Evolutionary conservation across 2,113 vertebrate species (phyloP), one percentile per base, ranked within the genome.

Genomic region (Festucalex cinctus): DNA sequence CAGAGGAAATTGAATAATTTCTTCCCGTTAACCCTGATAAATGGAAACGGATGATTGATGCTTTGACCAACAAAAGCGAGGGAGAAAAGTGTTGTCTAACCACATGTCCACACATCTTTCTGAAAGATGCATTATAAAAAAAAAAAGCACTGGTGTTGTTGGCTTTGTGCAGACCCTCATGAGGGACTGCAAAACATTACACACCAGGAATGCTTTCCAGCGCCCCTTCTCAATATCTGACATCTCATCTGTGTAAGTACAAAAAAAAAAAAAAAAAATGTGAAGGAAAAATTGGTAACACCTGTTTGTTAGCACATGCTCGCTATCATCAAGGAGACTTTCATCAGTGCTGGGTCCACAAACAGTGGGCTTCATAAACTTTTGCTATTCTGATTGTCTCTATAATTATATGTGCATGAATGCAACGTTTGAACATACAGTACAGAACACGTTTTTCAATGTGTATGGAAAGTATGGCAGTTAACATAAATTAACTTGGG

Each of bases 201-300:
- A 66, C 58, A 72, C 75, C 32, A 73, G 72, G 80, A 87, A 87
- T 85, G 75, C 68, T 74, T 78, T 83, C 75, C 65, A 79, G 32
- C 67, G 35, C 64, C 66, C 41, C 71, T 37, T 68, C 46, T 75
- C 64, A 72, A 80, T 69, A 76, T 78, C 75, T 60, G 44, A 22
- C 51, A 57, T 44, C 32, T 79, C 41, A 79, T 77, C 67, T 61
- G 46, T 62, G 61, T 41, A 44, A 62, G 37, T 67, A 49, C 16
- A 19, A 46, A 44, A 1, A 17, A 41, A 49, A 26, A 53, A 64
- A 65, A 44, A 37, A 54, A 67, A 43, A 72, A 70, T 44, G 71
- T 44, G 59, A 66, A 37, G 39, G 36, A 76, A 43, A 69, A 72
- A 41, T 68, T 49, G 5, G 32, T 26, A 36, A 60, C 63, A 63